Conservation (phyloP, 2,113 vertebrate species). For the Coryphaenoides rupestris region DNA sequence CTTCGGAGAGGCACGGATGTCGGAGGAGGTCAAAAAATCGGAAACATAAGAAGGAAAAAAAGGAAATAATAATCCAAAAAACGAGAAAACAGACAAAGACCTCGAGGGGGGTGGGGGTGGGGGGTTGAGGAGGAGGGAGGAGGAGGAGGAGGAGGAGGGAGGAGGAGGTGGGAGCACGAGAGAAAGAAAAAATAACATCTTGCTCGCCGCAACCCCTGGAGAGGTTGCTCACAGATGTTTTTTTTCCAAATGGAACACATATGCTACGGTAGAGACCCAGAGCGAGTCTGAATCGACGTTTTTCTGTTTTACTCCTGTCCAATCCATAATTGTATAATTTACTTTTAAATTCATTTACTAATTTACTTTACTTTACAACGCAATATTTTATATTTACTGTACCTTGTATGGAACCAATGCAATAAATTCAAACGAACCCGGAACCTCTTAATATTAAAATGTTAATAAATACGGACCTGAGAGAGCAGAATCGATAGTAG, state of each 20-base stretch:
- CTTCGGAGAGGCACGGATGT: conserved; percentile 79
- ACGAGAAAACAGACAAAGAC: conserved; percentile 64
- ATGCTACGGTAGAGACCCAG: conserved; percentile 76
- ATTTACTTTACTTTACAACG: too few species aligned
- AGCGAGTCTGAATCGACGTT: conserved; percentile 25
- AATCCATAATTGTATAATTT: neutral
- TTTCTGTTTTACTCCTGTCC: neutral
- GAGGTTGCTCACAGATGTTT: conserved; percentile 81
- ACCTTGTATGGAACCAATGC: too few species aligned
- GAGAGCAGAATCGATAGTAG: neutral
- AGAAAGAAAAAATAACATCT: conserved; percentile 78
- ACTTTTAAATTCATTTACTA: too few species aligned
- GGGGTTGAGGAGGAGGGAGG: conserved; percentile 44
- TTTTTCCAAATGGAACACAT: conserved; percentile 81
- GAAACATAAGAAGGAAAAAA: conserved; percentile 58
- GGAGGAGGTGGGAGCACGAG: conserved; percentile 34
- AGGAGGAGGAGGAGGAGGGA: conserved; percentile 51
- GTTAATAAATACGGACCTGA: neutral
- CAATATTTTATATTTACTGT: neutral
- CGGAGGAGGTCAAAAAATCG: conserved; percentile 68
- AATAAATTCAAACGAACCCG: too few species aligned
- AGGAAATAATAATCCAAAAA: conserved; percentile 21
- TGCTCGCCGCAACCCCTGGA: conserved; percentile 67
- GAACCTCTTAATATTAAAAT: neutral
- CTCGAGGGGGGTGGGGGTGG: conserved; percentile 55